A percentile compares a stretch with the other conserved stretches of the same genome.
Evolutionary conservation across 2,113 vertebrate genomes (phyloP).

Genomic region (Alces alces): DNA sequence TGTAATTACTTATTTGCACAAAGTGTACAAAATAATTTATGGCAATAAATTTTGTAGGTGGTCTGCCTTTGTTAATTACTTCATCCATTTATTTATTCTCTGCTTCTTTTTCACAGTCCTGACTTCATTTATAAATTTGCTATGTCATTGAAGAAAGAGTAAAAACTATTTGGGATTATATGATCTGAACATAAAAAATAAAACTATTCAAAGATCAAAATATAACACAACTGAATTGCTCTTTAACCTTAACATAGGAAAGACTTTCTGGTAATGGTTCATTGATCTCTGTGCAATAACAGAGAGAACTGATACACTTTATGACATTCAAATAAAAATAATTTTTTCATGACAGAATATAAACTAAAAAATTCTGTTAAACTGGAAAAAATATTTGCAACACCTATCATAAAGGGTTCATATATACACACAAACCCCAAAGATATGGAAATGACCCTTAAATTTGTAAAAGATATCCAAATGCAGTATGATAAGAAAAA

Average conservation of each 20-base stretch:
- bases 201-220: neutral
- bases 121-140: neutral
- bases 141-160: neutral
- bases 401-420: neutral
- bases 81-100: neutral
- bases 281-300: neutral
- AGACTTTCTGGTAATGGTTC: neutral
- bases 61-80: neutral
- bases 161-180: neutral
- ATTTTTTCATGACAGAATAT: neutral
- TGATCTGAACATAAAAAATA: neutral
- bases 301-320: neutral
- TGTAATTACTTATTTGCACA: neutral
- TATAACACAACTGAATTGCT: neutral
- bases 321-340: neutral
- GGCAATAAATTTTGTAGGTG: neutral
- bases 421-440: neutral
- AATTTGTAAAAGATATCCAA: neutral
- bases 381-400: neutral
- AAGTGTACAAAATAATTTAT: neutral
- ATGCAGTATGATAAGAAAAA: neutral
- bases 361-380: neutral
- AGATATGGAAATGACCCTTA: neutral
- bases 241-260: neutral
- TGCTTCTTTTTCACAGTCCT: neutral